These are phyloP conservation scores for Laticauda colubrina DNA, from an alignment of 2,113 vertebrate species.

Conservation along the genomic window DNA sequence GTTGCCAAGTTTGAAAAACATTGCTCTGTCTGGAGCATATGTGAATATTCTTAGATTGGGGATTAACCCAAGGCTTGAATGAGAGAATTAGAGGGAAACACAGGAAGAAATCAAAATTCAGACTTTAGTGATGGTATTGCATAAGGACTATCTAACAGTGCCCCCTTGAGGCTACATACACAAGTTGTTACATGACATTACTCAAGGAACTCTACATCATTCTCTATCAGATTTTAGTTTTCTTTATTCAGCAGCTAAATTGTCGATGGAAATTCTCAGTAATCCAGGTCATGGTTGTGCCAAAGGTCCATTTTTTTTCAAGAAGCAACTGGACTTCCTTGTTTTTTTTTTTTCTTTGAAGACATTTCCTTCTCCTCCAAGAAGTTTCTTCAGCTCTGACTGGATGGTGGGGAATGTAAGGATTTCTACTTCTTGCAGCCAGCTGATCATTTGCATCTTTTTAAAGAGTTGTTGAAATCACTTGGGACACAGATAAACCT, in stretches of 20 bases:
- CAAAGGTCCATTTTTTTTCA: too few species aligned
- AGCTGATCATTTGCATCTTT: too few species aligned
- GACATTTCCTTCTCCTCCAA: too few species aligned
- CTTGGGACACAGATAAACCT: too few species aligned
- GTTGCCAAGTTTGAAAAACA: not conserved
- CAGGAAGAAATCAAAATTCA: not conserved
- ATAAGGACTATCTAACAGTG: conserved; percentile 29
- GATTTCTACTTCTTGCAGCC: too few species aligned
- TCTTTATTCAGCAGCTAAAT: not conserved
- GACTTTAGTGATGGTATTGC: not conserved
- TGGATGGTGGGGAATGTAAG: too few species aligned
- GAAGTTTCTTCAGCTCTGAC: too few species aligned
- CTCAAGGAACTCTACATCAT: not conserved
- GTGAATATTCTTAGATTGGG: not conserved
- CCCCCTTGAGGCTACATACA: conserved; percentile 40
- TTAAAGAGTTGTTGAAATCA: too few species aligned
- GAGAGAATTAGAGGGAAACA: not conserved
- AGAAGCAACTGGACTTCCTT: too few species aligned
- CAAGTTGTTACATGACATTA: not conserved
- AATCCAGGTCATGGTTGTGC: too few species aligned
- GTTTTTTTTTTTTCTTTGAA: too few species aligned
- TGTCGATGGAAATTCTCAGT: too few species aligned
- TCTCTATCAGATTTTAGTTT: not conserved
- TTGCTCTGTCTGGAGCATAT: not conserved
- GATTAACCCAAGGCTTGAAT: not conserved